Base-by-base conservation (phyloP, 1,140 invertebrate genomes). In the Tenebrio molitor region DNA sequence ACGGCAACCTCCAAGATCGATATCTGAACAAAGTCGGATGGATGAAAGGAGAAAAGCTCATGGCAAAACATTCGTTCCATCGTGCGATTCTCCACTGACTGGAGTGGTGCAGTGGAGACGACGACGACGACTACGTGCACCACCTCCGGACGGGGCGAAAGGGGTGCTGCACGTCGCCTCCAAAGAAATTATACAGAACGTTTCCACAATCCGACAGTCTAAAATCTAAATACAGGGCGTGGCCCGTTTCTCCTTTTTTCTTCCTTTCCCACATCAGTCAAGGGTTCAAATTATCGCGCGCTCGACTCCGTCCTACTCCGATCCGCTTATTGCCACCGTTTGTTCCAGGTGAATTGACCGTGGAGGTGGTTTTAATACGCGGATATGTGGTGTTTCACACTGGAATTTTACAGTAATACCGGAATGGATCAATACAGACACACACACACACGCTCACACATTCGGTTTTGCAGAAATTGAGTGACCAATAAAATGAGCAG, bases 11-110 rank as follows among this genome's bases (percentile, higher is more conserved):
- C 10, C 23, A 23, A 75, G 73, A 75, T 75, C 76, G 67, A 75
- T 77, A 75, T 75, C 76, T 75, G 74, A 58, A 76, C 75, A 76
- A 76, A 76, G 75, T 76, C 69, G 69, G 73, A 71, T 76, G 72
- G 72, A 72, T 58, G 29, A 58, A 58, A 58, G 21, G 15, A 72
- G 75, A 69, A 76, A 76, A 71, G 62, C 63, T 74, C 68, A 68
- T 67, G 58, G 33, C 73, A 71, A n/a, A n/a, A n/a, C n/a, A n/a
- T n/a, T n/a, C n/a, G n/a, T 74, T 76, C 73, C 73, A 74, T 76
- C 75, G 74, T 72, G 50, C 50, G 50, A 29, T 58, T 58, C 50
- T 29, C 21, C 14, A 29, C 50, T 58, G 29, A 58, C 50, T 23
- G 16, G 10, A 23, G 46, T 12, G 8, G 8, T 44, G 15, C 8